A percentile compares a stretch with the other conserved stretches of the same genome.
These are phyloP conservation scores for Prolemur simus DNA, from an alignment of 2,113 vertebrate species.

Conservation along the genomic window DNA sequence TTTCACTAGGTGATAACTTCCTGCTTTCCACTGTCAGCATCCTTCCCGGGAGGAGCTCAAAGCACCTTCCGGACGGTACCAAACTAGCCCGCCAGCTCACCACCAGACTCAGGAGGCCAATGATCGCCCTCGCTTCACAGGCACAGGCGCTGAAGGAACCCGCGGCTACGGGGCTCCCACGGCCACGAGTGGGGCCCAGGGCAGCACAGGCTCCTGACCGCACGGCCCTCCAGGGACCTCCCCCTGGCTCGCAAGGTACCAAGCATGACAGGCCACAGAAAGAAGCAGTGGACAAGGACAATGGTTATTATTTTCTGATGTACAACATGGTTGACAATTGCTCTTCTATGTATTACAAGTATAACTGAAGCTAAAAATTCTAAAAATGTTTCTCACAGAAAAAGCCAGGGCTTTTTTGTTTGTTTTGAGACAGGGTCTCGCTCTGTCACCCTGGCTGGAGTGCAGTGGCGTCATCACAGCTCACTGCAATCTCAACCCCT, in stretches of 20 bases:
- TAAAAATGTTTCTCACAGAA: not conserved
- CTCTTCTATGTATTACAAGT: not conserved
- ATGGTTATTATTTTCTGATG: not conserved
- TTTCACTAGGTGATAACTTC: fast-evolving
- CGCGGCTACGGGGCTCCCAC: too few relatives aligned
- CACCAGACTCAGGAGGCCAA: not conserved
- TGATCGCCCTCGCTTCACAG: not conserved
- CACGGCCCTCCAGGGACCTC: not conserved
- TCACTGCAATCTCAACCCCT: too few relatives aligned
- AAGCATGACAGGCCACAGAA: too few relatives aligned
- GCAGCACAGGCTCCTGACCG: not conserved
- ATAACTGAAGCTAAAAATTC: not conserved
- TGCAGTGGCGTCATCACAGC: too few relatives aligned
- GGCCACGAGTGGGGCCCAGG: not conserved
- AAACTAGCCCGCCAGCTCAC: not conserved
- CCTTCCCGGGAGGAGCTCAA: not conserved
- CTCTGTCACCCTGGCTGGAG: too few relatives aligned
- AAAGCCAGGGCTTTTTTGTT: not conserved
- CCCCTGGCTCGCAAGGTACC: not conserved
- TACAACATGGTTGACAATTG: not conserved
- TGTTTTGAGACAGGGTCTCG: too few relatives aligned
- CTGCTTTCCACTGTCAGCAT: fast-evolving
- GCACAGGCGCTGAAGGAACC: not conserved
- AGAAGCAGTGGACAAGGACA: not conserved
- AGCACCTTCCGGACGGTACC: not conserved